Percentiles rank a stretch among this genome's conserved stretches.
These are phyloP conservation scores for Hecatera dysodea DNA, from an alignment of 2,888 invertebrate genomes.

Conservation along the genomic window DNA sequence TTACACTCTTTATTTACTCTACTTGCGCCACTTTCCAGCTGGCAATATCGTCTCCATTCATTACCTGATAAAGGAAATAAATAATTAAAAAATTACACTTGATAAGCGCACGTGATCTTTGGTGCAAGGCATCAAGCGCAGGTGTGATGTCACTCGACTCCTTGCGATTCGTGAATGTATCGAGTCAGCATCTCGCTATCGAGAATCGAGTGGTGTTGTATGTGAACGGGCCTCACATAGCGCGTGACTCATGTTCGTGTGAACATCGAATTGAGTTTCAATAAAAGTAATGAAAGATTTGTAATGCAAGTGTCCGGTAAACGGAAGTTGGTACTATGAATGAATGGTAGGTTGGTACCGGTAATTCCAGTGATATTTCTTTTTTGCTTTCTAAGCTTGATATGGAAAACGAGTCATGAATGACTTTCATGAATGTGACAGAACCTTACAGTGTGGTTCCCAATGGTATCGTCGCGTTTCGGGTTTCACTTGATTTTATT, in stretches of 20 bases:
- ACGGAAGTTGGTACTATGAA: constrained; percentile 55
- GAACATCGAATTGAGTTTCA: constrained; percentile 67
- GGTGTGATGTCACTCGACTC: constrained; percentile 83
- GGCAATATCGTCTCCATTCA: constrained; percentile 33
- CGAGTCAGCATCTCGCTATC: constrained; percentile 80
- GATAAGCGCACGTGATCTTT: constrained; percentile 42
- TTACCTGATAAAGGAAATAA: constrained; percentile 42
- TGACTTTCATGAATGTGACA: neutral
- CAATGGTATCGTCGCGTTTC: too few relatives aligned
- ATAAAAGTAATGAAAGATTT: constrained; percentile 53
- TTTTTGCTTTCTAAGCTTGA: constrained; percentile 13
- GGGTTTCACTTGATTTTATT: too few relatives aligned
- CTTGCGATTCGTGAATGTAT: constrained; percentile 77
- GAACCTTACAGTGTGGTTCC: too few relatives aligned
- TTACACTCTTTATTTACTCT: constrained; percentile 9
- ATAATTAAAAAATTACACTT: constrained; percentile 45
- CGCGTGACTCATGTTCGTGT: constrained; percentile 78
- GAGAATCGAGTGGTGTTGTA: constrained; percentile 73
- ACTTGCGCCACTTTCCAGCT: constrained; percentile 16
- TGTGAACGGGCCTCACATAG: constrained; percentile 76
- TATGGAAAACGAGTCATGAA: neutral
- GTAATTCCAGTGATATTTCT: constrained; percentile 23
- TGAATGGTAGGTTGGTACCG: constrained; percentile 37
- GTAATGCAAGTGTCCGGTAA: constrained; percentile 48
- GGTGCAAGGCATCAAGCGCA: constrained; percentile 72